Conservation (phyloP, 2,888 invertebrate species). For the Temnothorax ravouxi region DNA sequence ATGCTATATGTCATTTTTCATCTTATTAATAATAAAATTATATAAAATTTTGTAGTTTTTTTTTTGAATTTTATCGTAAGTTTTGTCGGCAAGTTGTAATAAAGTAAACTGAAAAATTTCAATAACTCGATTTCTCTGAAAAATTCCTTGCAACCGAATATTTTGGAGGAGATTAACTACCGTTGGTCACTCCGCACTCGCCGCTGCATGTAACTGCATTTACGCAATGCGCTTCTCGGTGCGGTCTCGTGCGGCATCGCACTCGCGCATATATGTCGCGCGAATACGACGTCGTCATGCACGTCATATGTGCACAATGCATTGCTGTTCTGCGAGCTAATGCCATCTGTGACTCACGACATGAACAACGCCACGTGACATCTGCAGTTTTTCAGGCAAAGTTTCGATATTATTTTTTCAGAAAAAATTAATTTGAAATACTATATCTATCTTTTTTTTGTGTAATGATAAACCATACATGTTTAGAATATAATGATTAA, state of each 20-base stretch:
- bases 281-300: slow-evolving; percentile 11
- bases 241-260: slow-evolving; percentile 19
- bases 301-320: not conserved
- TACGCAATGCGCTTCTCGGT: slow-evolving; percentile 18
- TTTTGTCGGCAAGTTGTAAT: not conserved
- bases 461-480: not conserved
- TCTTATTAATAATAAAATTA: not conserved
- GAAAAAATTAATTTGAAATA: not conserved
- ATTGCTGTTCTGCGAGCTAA: slow-evolving; percentile 76
- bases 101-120: not conserved
- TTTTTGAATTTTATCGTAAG: not conserved
- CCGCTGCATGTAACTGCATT: slow-evolving; percentile 3
- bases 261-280: not conserved
- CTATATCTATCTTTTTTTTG: not conserved
- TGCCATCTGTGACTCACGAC: slow-evolving; percentile 80
- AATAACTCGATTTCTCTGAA: not conserved
- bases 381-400: not conserved
- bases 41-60: not conserved
- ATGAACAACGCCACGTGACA: slow-evolving; percentile 71
- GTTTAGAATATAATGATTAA: not conserved
- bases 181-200: slow-evolving; percentile 28
- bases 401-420: not conserved
- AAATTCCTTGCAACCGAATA: not conserved
- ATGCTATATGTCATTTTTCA: not conserved
- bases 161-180: slow-evolving; percentile 24